These are phyloP conservation scores for Platanista minor DNA, from an alignment of 2,113 vertebrate species.

Conservation along the genomic window DNA sequence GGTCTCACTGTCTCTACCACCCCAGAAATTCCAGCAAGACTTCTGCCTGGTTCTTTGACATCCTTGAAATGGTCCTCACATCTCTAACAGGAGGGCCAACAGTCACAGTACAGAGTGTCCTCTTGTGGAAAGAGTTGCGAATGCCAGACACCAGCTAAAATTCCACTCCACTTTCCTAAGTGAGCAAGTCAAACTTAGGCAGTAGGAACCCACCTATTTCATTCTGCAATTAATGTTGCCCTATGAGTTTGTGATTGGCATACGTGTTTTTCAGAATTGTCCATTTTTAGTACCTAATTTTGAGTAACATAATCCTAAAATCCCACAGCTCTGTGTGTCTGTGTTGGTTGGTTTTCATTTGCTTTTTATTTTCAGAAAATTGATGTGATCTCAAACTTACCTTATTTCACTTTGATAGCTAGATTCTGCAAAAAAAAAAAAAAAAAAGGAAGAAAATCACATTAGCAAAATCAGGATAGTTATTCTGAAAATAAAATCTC, in stretches of 20 bases:
- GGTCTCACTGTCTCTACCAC: neutral
- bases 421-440: constrained; percentile 76
- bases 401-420: constrained; percentile 77
- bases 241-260: neutral
- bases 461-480: neutral
- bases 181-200: neutral
- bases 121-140: constrained; percentile 66
- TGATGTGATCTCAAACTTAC: constrained; percentile 76
- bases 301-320: neutral
- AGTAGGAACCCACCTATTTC: fast-evolving
- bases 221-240: fast-evolving
- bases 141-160: neutral
- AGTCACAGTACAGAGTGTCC: constrained; percentile 65
- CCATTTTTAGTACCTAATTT: neutral
- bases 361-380: neutral
- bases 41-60: neutral
- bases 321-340: neutral
- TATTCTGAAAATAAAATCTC: neutral
- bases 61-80: neutral
- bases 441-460: neutral
- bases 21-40: neutral
- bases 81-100: neutral
- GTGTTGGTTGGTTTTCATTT: neutral
- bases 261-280: neutral
- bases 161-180: neutral